A percentile compares a stretch with the other conserved stretches of the same genome.
phyloP scores from a whole-genome alignment of 37 sponge, comb jelly and placozoan genomes.

The Eunapius fragilis region DNA sequence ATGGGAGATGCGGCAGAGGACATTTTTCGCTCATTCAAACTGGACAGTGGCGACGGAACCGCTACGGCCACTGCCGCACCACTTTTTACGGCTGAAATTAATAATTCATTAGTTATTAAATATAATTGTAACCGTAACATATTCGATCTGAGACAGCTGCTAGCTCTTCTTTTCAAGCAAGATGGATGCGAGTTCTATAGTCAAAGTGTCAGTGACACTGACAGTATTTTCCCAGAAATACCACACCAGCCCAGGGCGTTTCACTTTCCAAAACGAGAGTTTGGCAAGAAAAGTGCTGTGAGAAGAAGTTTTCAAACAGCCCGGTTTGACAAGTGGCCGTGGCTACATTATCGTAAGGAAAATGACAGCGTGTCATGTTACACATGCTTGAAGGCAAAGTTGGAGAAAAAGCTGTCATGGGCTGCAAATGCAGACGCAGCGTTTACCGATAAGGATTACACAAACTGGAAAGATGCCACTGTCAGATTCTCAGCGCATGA shows the following conservation, averaged over 20 bases:
- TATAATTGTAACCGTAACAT: background rate
- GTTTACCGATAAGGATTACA: conserved; percentile 17
- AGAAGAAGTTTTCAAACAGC: conserved; percentile 41
- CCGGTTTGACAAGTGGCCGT: conserved; percentile 50
- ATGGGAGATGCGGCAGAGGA: too few species aligned
- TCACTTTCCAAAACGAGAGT: conserved; percentile 35
- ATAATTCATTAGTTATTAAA: background rate
- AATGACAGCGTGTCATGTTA: conserved; percentile 15
- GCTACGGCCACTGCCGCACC: background rate
- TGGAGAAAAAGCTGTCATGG: conserved; percentile 22
- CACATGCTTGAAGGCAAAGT: conserved; percentile 13
- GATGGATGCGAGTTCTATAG: too few species aligned
- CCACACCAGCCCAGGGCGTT: conserved; percentile 31
- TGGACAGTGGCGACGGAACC: background rate
- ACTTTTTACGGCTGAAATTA: background rate
- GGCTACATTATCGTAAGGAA: conserved; percentile 47
- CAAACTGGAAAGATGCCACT: conserved; percentile 51
- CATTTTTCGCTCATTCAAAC: too few species aligned
- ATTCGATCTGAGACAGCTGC: background rate
- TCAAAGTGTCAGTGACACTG: background rate
- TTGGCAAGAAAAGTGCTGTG: conserved; percentile 32
- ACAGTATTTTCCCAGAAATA: conserved; percentile 7
- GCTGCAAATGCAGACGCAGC: conserved; percentile 26
- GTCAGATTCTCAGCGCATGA: background rate
- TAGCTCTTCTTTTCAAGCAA: background rate